Evolutionary conservation across 1,140 invertebrate species (phyloP).

Genomic region (Zaprionus kolodkinae): DNA sequence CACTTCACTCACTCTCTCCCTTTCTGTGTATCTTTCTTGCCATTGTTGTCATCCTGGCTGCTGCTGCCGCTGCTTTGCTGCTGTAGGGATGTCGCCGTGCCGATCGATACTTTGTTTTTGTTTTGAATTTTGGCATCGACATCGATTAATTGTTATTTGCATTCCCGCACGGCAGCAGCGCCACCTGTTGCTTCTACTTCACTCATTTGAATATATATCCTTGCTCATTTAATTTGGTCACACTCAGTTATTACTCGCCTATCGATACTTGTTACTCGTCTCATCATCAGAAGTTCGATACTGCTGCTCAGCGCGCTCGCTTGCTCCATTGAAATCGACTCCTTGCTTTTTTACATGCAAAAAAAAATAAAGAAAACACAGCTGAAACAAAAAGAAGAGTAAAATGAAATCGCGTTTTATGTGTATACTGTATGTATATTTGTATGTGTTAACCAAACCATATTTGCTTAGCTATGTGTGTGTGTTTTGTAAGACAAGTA

Average conservation of each 20-base stretch:
- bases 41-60: conserved; percentile 3
- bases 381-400: conserved; percentile 21
- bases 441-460: conserved; percentile 16
- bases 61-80: background rate
- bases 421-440: conserved; percentile 10
- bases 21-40: background rate
- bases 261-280: conserved; percentile 15
- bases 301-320: conserved; percentile 46
- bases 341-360: conserved; percentile 70
- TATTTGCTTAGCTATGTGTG: conserved; percentile 13
- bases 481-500: conserved; percentile 11
- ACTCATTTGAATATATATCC: background rate
- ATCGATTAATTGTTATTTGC: background rate
- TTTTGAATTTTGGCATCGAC: background rate
- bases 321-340: conserved; percentile 74
- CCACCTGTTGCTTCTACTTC: conserved; percentile 3
- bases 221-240: background rate
- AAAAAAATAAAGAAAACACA: conserved; percentile 22
- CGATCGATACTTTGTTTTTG: background rate
- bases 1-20: background rate
- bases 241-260: background rate
- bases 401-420: conserved; percentile 14
- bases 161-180: background rate
- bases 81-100: background rate
- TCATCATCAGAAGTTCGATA: conserved; percentile 2